Conservation (phyloP, 2,797 vertebrate species). For the Acanthiza pusilla region DNA sequence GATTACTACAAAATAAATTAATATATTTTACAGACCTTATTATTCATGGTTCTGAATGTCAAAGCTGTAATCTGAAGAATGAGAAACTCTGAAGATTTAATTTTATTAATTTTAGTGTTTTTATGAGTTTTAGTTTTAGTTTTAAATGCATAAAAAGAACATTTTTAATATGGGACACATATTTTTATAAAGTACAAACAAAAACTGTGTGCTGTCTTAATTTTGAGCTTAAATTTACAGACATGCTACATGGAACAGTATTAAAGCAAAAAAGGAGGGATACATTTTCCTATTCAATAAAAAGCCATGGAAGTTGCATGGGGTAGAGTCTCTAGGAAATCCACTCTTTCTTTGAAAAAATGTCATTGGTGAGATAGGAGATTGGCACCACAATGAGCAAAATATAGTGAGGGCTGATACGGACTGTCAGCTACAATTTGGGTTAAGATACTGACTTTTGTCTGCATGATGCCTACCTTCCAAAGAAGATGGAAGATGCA, state of each 20-base stretch:
- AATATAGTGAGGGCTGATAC: conserved; percentile 98
- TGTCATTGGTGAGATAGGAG: conserved; percentile 97
- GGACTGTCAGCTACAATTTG: conserved; percentile 99
- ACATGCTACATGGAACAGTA: conserved; percentile 77
- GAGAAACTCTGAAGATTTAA: not conserved
- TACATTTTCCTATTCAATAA: conserved; percentile 85
- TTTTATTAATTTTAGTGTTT: not conserved
- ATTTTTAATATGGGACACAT: not conserved
- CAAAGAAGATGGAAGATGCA: conserved; percentile 92
- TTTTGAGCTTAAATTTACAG: conserved; percentile 79
- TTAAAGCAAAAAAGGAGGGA: conserved; percentile 83
- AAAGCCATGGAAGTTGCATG: conserved; percentile 96
- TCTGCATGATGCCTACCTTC: conserved; percentile 89
- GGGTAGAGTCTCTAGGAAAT: conserved; percentile 99
- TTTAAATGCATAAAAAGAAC: not conserved
- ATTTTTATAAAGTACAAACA: conserved; percentile 67
- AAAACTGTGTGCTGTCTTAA: conserved; percentile 85
- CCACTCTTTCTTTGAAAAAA: conserved; percentile 99
- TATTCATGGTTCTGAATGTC: not conserved
- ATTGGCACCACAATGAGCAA: conserved; percentile 99
- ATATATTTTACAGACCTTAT: not conserved
- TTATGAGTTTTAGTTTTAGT: not conserved
- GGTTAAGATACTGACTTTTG: conserved; percentile 99
- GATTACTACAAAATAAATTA: not conserved
- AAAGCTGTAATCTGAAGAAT: not conserved